Evolutionary conservation across 2,797 vertebrate species (phyloP).

Genomic region (Xiphophorus birchmanni): DNA sequence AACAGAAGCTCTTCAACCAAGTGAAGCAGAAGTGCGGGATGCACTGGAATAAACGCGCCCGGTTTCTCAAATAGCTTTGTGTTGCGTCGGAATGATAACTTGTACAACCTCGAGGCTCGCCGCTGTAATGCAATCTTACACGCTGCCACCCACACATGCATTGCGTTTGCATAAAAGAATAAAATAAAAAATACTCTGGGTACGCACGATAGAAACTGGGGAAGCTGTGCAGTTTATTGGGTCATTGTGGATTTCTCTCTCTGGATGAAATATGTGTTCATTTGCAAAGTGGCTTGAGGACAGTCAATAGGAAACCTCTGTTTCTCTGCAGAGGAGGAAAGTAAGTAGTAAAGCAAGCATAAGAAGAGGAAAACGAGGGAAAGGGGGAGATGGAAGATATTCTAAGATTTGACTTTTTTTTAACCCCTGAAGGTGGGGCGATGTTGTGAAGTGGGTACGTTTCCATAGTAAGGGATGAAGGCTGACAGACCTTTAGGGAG

Average conservation of each 20-base stretch:
- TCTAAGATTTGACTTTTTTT: neutral
- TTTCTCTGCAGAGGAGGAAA: neutral
- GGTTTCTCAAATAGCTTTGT: constrained; percentile 48
- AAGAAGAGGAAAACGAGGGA: neutral
- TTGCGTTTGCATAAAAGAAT: constrained; percentile 4
- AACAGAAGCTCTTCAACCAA: constrained; percentile 6
- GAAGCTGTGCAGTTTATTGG: constrained; percentile 54
- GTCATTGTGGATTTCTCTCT: constrained; percentile 52
- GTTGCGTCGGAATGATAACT: constrained; percentile 45
- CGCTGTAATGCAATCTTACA: constrained; percentile 43
- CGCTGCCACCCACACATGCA: constrained; percentile 9
- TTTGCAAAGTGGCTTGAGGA: constrained; percentile 65
- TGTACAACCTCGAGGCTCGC: constrained; percentile 48
- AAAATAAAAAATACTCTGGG: constrained; percentile 1
- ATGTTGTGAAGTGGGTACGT: neutral
- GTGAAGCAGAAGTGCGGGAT: constrained; percentile 8
- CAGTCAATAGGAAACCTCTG: constrained; percentile 26
- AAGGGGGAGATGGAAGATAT: neutral
- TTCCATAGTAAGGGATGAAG: neutral
- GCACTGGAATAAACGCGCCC: neutral
- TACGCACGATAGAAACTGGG: neutral
- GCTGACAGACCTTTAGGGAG: neutral
- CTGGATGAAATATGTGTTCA: constrained; percentile 75
- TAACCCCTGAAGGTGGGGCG: neutral
- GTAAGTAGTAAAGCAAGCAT: neutral